phyloP scores from a whole-genome alignment of 23 tunicate genomes.

The Trididemnum nubilum region DNA sequence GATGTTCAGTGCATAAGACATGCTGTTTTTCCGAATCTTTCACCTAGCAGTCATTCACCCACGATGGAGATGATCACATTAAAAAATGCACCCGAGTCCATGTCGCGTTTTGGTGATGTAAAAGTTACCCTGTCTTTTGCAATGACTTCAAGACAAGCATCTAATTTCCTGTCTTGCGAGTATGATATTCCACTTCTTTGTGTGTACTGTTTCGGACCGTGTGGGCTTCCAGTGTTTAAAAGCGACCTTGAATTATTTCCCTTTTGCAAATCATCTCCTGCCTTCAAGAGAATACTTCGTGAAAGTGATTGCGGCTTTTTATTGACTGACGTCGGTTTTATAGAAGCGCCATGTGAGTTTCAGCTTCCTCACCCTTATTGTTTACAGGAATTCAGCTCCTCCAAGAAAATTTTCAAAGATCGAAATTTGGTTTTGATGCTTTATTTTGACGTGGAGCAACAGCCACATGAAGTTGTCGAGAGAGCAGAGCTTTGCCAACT shows the following conservation, averaged over 20 bases:
- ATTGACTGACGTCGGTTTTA: neutral
- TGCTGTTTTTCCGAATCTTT: no score
- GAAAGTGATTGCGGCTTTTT: neutral
- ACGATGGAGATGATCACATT: no score
- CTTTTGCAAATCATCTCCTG: no score
- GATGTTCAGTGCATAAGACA: no score
- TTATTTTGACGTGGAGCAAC: neutral
- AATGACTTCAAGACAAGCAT: no score
- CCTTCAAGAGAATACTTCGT: neutral
- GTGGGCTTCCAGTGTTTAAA: constrained; percentile 4
- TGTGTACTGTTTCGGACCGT: constrained; percentile 10
- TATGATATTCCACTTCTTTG: neutral
- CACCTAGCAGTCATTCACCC: no score
- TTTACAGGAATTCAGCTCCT: neutral
- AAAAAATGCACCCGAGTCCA: no score
- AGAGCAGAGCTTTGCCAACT: neutral
- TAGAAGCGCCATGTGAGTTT: no score
- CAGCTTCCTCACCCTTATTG: neutral
- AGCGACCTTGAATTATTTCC: no score
- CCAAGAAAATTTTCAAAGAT: neutral
- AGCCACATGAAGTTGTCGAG: neutral
- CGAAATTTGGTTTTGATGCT: neutral
- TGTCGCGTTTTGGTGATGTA: no score
- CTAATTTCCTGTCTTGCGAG: no score
- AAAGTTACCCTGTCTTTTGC: no score